These are phyloP conservation scores for Aphelocoma coerulescens DNA, from an alignment of 2,113 vertebrate species.

Conservation along the genomic window DNA sequence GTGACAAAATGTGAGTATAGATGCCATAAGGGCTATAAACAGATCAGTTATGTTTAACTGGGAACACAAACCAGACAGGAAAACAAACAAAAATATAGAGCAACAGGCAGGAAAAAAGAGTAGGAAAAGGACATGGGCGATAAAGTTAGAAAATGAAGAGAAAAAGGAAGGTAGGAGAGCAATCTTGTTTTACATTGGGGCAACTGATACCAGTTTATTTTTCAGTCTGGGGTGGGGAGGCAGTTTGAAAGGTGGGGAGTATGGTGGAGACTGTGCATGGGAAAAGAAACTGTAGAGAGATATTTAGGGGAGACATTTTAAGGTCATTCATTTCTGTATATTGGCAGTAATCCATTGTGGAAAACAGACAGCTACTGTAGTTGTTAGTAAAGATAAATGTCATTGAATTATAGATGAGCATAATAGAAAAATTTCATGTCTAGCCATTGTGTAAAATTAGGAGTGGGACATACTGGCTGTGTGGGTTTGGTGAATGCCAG, in stretches of 20 bases:
- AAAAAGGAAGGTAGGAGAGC: background rate
- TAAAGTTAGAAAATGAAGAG: background rate
- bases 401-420: constrained; percentile 50
- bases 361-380: constrained; percentile 55
- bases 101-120: background rate
- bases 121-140: background rate
- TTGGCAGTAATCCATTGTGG: constrained; percentile 51
- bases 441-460: constrained; percentile 51
- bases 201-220: background rate
- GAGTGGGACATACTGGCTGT: constrained; percentile 42
- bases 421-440: constrained; percentile 49
- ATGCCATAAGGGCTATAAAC: background rate
- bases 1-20: background rate
- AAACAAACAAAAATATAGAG: background rate
- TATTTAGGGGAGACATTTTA: constrained; percentile 53
- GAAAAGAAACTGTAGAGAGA: constrained; percentile 9
- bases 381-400: constrained; percentile 60
- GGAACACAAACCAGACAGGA: background rate
- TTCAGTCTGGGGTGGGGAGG: background rate
- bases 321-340: constrained; percentile 45
- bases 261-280: background rate
- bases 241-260: background rate
- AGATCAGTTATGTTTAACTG: background rate
- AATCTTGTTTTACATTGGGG: background rate
- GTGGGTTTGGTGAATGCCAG: constrained; percentile 47